A percentile compares a stretch with the other conserved stretches of the same genome.
Evolutionary conservation across 1,140 invertebrate species (phyloP).

Genomic region (Diachasmimorpha longicaudata): DNA sequence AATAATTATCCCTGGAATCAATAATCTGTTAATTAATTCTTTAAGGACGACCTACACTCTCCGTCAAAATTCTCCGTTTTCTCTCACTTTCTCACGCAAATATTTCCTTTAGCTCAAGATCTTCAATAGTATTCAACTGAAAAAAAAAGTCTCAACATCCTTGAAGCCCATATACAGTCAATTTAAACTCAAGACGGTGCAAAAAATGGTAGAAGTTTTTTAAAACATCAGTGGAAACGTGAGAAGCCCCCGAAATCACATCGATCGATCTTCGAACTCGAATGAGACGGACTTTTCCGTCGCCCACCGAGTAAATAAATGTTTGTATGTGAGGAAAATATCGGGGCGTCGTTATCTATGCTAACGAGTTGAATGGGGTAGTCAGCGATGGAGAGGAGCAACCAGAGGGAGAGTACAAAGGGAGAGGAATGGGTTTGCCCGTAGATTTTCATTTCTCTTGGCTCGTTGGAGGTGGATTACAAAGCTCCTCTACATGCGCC

Average conservation of each 20-base stretch:
- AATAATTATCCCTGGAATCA: no score
- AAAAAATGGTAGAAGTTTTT: background rate
- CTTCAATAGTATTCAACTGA: no score
- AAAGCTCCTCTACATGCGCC: conserved; percentile 4
- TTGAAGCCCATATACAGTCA: no score
- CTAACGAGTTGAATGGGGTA: background rate
- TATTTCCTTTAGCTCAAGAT: no score
- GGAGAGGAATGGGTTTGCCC: background rate
- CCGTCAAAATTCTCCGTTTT: no score
- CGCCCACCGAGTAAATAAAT: background rate
- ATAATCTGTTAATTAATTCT: no score
- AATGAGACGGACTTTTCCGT: background rate
- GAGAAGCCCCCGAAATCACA: background rate
- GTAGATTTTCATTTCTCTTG: conserved; percentile 3
- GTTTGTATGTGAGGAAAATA: background rate
- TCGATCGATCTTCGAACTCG: background rate
- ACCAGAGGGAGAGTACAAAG: background rate
- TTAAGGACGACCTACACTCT: no score
- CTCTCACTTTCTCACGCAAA: no score
- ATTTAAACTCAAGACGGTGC: no score
- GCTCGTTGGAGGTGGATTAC: conserved; percentile 5
- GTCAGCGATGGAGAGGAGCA: background rate
- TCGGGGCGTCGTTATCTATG: background rate
- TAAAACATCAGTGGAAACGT: background rate
- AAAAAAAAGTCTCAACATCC: no score